These are phyloP conservation scores for Nemotelus nigrinus DNA, from an alignment of 2,888 invertebrate genomes.

Conservation along the genomic window DNA sequence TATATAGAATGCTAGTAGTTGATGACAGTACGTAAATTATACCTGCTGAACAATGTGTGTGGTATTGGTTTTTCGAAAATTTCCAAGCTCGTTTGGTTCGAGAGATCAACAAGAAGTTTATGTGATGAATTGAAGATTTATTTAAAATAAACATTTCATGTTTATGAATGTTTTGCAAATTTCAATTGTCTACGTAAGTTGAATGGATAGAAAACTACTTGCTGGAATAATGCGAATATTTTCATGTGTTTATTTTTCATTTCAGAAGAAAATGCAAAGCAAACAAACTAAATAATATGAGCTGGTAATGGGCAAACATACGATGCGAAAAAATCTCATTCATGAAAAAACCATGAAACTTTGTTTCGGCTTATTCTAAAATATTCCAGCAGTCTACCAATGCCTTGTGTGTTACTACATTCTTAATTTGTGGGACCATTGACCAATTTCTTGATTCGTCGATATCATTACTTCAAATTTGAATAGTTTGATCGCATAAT, in stretches of 20 bases:
- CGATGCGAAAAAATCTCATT: no score
- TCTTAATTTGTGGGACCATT: no score
- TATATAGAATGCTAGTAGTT: neutral
- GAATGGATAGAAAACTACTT: neutral
- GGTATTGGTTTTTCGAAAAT: constrained; percentile 2
- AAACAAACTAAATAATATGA: constrained; percentile 22
- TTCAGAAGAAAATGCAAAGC: constrained; percentile 12
- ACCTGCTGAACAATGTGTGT: constrained; percentile 36
- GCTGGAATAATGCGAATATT: no score
- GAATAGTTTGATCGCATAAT: no score
- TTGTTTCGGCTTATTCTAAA: no score
- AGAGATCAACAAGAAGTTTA: neutral
- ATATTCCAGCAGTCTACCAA: no score
- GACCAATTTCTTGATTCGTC: no score
- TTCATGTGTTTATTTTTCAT: constrained; percentile 35
- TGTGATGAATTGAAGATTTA: neutral
- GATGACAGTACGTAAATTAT: neutral
- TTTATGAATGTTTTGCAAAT: neutral
- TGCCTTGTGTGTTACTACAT: no score
- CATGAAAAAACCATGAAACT: no score
- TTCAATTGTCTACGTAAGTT: neutral
- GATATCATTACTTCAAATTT: no score
- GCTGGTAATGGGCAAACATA: no score
- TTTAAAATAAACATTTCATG: constrained; percentile 18
- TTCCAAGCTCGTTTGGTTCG: neutral